A percentile compares a stretch with the other conserved stretches of the same genome.
Conservation (phyloP, 2,888 invertebrate genomes). For the Zaprionus bogoriensis region DNA sequence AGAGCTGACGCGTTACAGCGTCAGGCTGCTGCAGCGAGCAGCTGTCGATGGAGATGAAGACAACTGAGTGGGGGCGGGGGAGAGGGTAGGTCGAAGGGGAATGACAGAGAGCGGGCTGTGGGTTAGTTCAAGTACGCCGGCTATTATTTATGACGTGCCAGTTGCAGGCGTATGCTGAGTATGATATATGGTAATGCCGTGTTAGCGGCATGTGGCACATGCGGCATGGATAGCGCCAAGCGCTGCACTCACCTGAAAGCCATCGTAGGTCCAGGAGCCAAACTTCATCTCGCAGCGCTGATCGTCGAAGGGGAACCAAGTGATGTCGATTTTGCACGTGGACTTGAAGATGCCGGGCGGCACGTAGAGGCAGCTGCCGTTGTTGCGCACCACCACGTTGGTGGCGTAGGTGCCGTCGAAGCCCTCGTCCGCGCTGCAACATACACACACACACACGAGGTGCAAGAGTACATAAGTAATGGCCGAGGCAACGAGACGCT, state of each 20-base stretch:
- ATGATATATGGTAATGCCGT: conserved; percentile 3
- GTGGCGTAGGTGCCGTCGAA: conserved; percentile 99
- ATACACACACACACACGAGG: no score
- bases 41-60: background rate
- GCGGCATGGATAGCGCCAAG: background rate
- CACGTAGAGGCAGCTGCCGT: conserved; percentile 97
- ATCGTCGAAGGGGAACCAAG: conserved; percentile 99
- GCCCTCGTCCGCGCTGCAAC: conserved; percentile 96
- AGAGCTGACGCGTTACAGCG: conserved; percentile 7
- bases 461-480: background rate
- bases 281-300: conserved; percentile 99
- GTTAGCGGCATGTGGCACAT: conserved; percentile 2
- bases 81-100: background rate
- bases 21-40: background rate
- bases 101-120: no score
- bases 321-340: conserved; percentile 99
- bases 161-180: conserved; percentile 3
- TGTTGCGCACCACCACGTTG: conserved; percentile 97
- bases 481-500: background rate
- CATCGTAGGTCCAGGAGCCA: conserved; percentile 99
- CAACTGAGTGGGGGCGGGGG: background rate
- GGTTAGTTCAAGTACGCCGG: background rate
- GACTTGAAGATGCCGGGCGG: conserved; percentile 99
- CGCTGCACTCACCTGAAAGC: conserved; percentile 89
- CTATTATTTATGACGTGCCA: conserved; percentile 36